phyloP scores from a whole-genome alignment of 2,888 invertebrate genomes.

The Ochlodes sylvanus region DNA sequence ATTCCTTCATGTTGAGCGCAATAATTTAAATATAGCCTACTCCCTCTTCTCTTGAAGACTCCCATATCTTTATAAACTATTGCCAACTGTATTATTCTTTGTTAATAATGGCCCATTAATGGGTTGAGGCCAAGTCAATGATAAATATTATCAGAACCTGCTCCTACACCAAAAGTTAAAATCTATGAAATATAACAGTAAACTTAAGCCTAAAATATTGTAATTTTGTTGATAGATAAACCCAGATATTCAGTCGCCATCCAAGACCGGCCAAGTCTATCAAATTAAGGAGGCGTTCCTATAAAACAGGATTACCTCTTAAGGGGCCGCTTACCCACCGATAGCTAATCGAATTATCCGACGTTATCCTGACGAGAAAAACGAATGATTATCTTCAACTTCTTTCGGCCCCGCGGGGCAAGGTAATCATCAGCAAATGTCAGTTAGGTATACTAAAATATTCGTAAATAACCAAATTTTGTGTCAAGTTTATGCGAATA shows the following conservation, averaged over 20 bases:
- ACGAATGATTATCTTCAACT: slow-evolving; percentile 74
- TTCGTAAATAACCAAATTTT: no score
- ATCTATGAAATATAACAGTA: background rate
- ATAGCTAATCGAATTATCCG: slow-evolving; percentile 80
- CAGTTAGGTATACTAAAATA: slow-evolving; percentile 37
- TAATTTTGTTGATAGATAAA: slow-evolving; percentile 38
- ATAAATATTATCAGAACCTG: no score
- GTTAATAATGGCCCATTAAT: no score
- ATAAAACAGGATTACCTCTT: slow-evolving; percentile 76
- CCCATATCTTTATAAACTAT: no score
- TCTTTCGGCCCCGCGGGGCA: slow-evolving; percentile 61
- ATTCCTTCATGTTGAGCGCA: no score
- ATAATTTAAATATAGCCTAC: no score
- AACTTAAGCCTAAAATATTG: slow-evolving; percentile 1
- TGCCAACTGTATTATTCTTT: no score
- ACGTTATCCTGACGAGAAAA: slow-evolving; percentile 77
- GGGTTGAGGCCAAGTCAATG: no score
- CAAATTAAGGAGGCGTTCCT: slow-evolving; percentile 63
- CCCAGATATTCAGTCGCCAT: slow-evolving; percentile 46
- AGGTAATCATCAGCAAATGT: slow-evolving; percentile 65
- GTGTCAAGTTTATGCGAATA: no score
- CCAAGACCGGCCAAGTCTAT: slow-evolving; percentile 50
- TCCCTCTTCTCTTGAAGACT: no score
- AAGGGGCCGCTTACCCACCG: slow-evolving; percentile 72
- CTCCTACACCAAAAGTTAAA: background rate